Conservation (phyloP, 53 echinoderm and acorn worm species). For the Patiria pectinifera region DNA sequence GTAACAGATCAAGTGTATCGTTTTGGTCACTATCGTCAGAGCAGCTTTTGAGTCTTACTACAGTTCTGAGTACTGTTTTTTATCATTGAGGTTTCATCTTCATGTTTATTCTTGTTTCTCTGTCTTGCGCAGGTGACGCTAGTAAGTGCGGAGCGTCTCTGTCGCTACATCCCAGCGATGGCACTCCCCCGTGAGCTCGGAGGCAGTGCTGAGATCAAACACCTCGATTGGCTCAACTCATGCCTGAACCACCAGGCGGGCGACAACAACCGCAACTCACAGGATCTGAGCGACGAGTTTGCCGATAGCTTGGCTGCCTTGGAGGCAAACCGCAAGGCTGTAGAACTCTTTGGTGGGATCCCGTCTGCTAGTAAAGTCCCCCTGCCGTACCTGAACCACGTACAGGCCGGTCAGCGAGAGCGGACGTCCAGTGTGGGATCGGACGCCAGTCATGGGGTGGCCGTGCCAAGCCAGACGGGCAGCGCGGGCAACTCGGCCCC, state of each 20-base stretch:
- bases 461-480: constrained; percentile 54
- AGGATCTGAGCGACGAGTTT: constrained; percentile 84
- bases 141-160: constrained; percentile 90
- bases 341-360: constrained; percentile 76
- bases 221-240: constrained; percentile 92
- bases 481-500: constrained; percentile 59
- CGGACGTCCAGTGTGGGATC: constrained; percentile 44
- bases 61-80: background rate
- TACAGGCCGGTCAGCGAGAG: constrained; percentile 50
- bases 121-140: constrained; percentile 77
- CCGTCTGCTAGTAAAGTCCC: constrained; percentile 28
- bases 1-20: no score
- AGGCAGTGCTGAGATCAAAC: constrained; percentile 81
- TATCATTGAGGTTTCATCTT: background rate
- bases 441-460: constrained; percentile 57
- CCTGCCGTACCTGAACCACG: constrained; percentile 14
- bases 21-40: no score
- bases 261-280: constrained; percentile 93
- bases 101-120: constrained; percentile 20
- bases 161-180: constrained; percentile 87
- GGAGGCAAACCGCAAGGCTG: constrained; percentile 90
- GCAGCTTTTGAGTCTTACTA: background rate
- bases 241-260: constrained; percentile 81
- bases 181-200: constrained; percentile 90
- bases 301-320: constrained; percentile 75